Conservation (phyloP, 1,140 invertebrate species). For the Anastrepha obliqua region DNA sequence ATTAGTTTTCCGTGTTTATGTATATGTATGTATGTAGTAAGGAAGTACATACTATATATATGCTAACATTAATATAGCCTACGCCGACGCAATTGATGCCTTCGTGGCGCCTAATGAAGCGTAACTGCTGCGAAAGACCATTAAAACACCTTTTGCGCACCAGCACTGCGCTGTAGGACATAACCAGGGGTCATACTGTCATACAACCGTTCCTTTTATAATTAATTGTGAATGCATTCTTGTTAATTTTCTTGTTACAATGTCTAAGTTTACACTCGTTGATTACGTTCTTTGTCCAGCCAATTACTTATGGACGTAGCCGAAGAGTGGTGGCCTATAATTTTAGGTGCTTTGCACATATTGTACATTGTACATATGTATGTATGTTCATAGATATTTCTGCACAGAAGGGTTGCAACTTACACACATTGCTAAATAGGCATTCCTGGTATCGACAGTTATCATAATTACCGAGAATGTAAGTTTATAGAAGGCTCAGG, state of each 20-base stretch:
- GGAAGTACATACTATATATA: no score
- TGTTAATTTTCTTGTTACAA: background rate
- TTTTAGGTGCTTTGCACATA: no score
- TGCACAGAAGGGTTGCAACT: background rate
- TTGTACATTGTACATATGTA: no score
- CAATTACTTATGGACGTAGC: background rate
- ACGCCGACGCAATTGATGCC: background rate
- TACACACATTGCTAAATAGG: background rate
- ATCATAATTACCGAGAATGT: no score
- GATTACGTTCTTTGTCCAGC: background rate
- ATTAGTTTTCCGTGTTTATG: background rate
- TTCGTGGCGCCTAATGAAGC: conserved; percentile 36
- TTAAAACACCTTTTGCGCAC: conserved; percentile 7
- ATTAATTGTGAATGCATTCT: background rate
- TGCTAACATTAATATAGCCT: background rate
- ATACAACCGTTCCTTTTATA: no score
- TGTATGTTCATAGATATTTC: no score
- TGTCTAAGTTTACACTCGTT: conserved; percentile 17
- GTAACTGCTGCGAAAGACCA: background rate
- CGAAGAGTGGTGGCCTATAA: background rate
- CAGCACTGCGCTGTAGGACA: background rate
- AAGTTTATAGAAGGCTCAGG: no score
- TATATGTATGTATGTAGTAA: background rate
- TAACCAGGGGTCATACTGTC: background rate
- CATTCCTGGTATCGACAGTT: background rate